Percentiles rank a stretch among this genome's conserved stretches.
Evolutionary conservation across 2,797 vertebrate genomes (phyloP).

Genomic region (Parauchenoglanis punctatus): DNA sequence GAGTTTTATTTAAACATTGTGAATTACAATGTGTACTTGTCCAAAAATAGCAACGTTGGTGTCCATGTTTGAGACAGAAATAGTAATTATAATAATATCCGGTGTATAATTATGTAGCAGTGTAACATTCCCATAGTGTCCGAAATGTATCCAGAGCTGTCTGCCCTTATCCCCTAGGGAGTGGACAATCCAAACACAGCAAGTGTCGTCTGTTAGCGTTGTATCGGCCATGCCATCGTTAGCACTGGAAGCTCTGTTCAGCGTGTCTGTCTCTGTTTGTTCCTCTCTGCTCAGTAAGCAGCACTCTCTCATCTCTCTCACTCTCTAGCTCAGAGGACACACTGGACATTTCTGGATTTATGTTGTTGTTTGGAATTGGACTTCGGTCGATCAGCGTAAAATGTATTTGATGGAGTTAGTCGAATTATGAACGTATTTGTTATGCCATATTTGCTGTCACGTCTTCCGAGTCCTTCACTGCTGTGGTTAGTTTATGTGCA

Average conservation of each 20-base stretch:
- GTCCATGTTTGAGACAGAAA: too few relatives aligned
- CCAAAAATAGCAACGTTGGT: too few relatives aligned
- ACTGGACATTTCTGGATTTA: neutral
- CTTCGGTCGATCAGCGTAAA: neutral
- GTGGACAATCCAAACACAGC: too few relatives aligned
- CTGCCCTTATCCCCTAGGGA: too few relatives aligned
- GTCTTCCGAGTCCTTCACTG: neutral
- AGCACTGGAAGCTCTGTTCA: neutral
- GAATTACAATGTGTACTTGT: too few relatives aligned
- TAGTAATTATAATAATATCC: too few relatives aligned
- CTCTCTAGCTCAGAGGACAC: neutral
- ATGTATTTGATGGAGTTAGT: neutral
- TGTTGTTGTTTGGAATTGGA: neutral
- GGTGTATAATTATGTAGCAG: too few relatives aligned
- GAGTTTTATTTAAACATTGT: too few relatives aligned
- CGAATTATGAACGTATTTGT: neutral
- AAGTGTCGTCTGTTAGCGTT: neutral
- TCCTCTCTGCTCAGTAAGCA: neutral
- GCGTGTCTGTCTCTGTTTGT: neutral
- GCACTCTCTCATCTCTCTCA: neutral
- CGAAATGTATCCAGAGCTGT: too few relatives aligned
- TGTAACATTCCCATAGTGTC: too few relatives aligned
- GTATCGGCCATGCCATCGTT: neutral
- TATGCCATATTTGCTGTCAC: neutral
- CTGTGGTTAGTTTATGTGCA: constrained; percentile 6